phyloP scores from a whole-genome alignment of 1,140 invertebrate species.

The Agrypnia vestita region DNA sequence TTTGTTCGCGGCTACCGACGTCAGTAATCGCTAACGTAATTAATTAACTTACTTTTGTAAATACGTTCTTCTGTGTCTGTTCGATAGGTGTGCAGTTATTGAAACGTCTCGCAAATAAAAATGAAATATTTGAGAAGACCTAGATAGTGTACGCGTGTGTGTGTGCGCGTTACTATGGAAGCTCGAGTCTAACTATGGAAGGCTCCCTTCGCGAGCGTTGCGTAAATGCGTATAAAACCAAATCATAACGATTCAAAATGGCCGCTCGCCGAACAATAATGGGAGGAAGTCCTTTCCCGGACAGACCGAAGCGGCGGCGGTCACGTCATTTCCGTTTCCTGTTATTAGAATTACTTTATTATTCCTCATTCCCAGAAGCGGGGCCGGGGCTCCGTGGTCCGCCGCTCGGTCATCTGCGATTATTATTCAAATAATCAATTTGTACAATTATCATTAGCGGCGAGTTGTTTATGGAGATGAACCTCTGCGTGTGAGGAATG shows the following conservation, averaged over 20 bases:
- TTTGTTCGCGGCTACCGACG: too few species aligned
- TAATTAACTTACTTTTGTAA: too few species aligned
- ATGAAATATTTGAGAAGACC: too few species aligned
- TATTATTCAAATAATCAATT: conserved; percentile 17
- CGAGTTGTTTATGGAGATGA: not conserved
- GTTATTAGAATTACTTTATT: conserved; percentile 44
- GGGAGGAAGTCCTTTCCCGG: conserved; percentile 48
- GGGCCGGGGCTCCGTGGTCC: not conserved
- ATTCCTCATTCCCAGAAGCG: conserved; percentile 36
- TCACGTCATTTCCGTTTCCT: conserved; percentile 49
- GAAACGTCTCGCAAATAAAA: too few species aligned
- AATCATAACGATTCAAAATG: conserved; percentile 19
- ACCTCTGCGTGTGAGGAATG: not conserved
- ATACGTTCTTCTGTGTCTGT: too few species aligned
- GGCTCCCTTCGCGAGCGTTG: too few species aligned
- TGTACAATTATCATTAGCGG: not conserved
- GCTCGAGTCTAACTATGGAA: too few species aligned
- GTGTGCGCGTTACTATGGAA: too few species aligned
- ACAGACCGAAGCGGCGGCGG: conserved; percentile 32
- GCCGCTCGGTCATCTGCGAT: not conserved
- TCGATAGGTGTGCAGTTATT: too few species aligned
- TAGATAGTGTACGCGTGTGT: too few species aligned
- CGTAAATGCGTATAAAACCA: not conserved
- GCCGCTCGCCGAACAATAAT: conserved; percentile 25
- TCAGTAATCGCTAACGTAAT: too few species aligned